Base-by-base conservation (phyloP, 2,113 vertebrate genomes). In the Epinephelus lanceolatus region DNA sequence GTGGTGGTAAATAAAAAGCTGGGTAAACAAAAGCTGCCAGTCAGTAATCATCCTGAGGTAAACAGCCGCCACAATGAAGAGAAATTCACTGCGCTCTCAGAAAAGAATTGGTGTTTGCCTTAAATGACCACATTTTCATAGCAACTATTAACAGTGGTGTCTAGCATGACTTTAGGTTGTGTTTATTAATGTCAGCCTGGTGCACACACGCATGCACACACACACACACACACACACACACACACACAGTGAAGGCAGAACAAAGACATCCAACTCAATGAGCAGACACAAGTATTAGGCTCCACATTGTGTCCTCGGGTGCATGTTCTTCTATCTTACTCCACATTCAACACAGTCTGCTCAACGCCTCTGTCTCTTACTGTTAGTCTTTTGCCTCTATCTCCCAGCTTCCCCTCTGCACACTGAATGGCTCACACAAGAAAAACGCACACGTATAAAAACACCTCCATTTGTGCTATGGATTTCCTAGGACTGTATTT, bases 401-500 rank as follows among this genome's bases (percentile, higher is more conserved):
- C 65, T 56, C 19, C 8, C 66, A 61, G 49, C 47, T 62, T 49
- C 19, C 4, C 45, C 56, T 65, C 55, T 47, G 69, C 85, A 53
- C 75, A 53, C 49, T 61, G 53, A 76, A 52, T 55, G 27, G 18
- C 87, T 72, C 78, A 13, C 53, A 72, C 80, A 71, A 55, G 59
- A 45, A 67, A 57, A 42, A 59, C 65, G 68, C 42, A 57, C 9
- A 14, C 14, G 12, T 7, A 68, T 37, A 63, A 73, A 45, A 91
- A 87, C 65, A 78, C 59, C 51, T 72, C 84, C 66, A 81, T 92
- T 85, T 88, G 81, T 77, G 69, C 81, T 82, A 74, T 60, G 83
- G 84, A 83, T 92, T 90, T 76, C 69, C 68, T 18, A 74, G 82
- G 73, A 63, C 77, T 80, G 72, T 71, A 74, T 76, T 84, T 86